Evolutionary conservation across 1,140 invertebrate genomes (phyloP), one percentile per base, ranked within the genome.

Genomic region (Tigriopus japonicus): DNA sequence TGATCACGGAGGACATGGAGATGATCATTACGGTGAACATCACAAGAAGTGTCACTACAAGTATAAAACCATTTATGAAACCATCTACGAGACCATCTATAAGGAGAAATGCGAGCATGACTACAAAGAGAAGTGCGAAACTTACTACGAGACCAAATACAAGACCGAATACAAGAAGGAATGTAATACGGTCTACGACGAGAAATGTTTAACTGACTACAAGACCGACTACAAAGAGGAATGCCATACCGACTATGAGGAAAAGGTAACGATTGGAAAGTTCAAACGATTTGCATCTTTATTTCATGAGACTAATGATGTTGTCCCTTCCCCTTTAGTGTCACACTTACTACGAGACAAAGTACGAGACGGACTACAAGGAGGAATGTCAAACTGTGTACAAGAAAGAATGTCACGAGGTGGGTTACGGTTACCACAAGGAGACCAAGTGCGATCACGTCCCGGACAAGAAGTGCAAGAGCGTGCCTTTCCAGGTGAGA

Each of bases 201-300:
- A 21, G 21, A 54, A 54, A 35, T 54, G 52, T 54, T 12, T 24
- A 19, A 61, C 59, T 45, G 43, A 35, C 14, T 61, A 61, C 43
- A 24, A 56, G 21, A 61, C 59, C 28, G 41, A 21, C 17, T 49
- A 61, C 7, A 52, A 61, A 35, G 59, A 61, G 15, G 53, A 61
- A 45, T 61, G 59, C 21, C 49, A 61, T 24, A 61, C 59, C 23
- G 53, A 61, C 49, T 61, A 61, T 23, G 59, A 61, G 59, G 59
- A 61, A 35, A 54, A 61, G 28, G 53, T 52, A 42, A 49, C 3
- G 17, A 56, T 40, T 15, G 49, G 53, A 24, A 61, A 49, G 7
- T 2, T 15, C 13, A 52, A 61, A 40, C 12, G 53, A 15, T 35
- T 54, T n/a, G 52, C n/a, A n/a, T n/a, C n/a, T n/a, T n/a, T n/a